Conservation (phyloP, 92 coral and sea anemone species). For the Paramuricea clavata region DNA sequence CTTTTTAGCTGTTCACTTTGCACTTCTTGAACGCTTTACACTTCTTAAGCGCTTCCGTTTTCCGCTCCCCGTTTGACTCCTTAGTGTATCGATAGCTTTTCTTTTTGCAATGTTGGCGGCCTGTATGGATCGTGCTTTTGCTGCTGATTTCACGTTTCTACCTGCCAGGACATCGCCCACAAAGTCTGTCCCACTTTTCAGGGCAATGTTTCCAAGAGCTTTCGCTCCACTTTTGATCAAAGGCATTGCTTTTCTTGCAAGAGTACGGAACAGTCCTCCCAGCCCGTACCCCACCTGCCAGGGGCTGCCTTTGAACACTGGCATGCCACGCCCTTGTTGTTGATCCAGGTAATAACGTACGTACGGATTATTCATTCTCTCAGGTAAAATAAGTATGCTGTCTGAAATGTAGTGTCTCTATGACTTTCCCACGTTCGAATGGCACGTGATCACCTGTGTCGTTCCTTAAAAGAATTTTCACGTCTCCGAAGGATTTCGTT, state of each 20-base stretch:
- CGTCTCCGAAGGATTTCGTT: conserved; percentile 58
- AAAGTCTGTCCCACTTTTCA: background rate
- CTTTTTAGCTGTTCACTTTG: too few relatives aligned
- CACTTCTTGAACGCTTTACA: too few relatives aligned
- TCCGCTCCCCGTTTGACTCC: too few relatives aligned
- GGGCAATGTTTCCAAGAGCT: conserved; percentile 19
- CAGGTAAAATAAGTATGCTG: conserved; percentile 6
- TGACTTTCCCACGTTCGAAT: conserved; percentile 63
- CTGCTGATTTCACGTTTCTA: too few relatives aligned
- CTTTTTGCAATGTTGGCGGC: too few relatives aligned
- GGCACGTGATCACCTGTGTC: conserved; percentile 72
- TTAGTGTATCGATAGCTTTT: too few relatives aligned
- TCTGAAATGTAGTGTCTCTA: conserved; percentile 63
- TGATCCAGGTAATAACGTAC: conserved; percentile 5
- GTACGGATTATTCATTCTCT: background rate
- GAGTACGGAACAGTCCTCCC: conserved; percentile 21
- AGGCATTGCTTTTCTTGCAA: conserved; percentile 13
- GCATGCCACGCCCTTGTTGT: conserved; percentile 10
- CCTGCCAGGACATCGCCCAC: too few relatives aligned
- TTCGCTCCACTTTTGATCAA: conserved; percentile 3
- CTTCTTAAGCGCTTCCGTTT: too few relatives aligned
- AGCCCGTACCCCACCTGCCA: conserved; percentile 30
- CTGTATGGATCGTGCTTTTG: too few relatives aligned
- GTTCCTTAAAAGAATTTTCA: conserved; percentile 70
- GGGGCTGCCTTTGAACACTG: conserved; percentile 30